A percentile compares a stretch with the other conserved stretches of the same genome.
These are phyloP conservation scores for Drosophila yakuba DNA, from an alignment of 1,140 invertebrate genomes.

Conservation along the genomic window DNA sequence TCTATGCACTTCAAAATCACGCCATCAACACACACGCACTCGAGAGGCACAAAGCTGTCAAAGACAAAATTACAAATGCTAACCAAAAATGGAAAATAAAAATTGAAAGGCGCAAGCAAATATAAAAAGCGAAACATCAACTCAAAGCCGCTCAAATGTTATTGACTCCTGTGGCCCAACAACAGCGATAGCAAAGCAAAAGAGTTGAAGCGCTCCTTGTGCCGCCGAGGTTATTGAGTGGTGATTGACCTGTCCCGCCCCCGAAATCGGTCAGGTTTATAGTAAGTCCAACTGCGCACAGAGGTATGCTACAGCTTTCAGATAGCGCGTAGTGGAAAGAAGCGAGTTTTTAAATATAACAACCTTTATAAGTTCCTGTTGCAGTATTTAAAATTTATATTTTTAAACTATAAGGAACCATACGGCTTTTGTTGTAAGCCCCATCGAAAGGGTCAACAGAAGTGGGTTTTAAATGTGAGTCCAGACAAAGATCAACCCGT, in stretches of 20 bases:
- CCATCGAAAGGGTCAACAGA: constrained; percentile 27
- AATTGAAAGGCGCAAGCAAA: constrained; percentile 20
- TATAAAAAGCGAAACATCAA: constrained; percentile 30
- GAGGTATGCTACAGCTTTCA: constrained; percentile 62
- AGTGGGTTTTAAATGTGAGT: constrained; percentile 46
- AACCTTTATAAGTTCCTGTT: too few species aligned
- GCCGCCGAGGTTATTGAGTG: constrained; percentile 51
- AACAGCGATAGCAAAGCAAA: constrained; percentile 40
- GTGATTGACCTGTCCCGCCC: constrained; percentile 61
- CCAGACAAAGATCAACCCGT: constrained; percentile 35
- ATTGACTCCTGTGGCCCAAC: constrained; percentile 35
- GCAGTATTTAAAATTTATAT: too few species aligned
- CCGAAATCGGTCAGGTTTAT: constrained; percentile 1
- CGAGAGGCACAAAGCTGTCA: constrained; percentile 52
- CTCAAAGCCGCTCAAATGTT: constrained; percentile 43
- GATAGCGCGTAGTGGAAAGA: constrained; percentile 7
- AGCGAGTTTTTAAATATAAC: background rate
- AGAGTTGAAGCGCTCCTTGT: constrained; percentile 53
- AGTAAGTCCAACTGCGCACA: constrained; percentile 24
- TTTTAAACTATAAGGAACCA: too few species aligned
- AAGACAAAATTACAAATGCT: constrained; percentile 68
- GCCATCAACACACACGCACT: constrained; percentile 19
- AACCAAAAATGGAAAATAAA: constrained; percentile 33
- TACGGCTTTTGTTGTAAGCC: background rate
- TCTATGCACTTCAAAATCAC: constrained; percentile 56